phyloP scores from a whole-genome alignment of 2,888 invertebrate species.

The Lasius fuliginosus region DNA sequence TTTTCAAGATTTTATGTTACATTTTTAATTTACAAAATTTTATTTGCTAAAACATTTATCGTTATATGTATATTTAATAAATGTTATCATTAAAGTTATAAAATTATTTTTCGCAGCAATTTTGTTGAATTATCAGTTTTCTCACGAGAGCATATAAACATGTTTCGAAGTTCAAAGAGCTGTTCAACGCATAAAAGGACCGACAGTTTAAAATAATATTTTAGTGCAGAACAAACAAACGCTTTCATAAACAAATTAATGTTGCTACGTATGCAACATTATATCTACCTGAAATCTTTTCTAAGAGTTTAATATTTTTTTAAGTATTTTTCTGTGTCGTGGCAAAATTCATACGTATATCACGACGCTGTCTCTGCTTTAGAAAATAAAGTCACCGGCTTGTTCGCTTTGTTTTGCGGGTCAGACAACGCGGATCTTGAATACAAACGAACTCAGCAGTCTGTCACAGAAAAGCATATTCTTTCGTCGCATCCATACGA shows the following conservation, averaged over 20 bases:
- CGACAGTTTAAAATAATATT: slow-evolving; percentile 10
- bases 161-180: slow-evolving; percentile 24
- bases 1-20: neutral
- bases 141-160: neutral
- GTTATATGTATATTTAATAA: neutral
- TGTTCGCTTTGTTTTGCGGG: slow-evolving; percentile 41
- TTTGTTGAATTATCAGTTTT: neutral
- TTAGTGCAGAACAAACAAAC: neutral
- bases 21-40: neutral
- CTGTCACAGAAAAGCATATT: slow-evolving; percentile 19
- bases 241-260: slow-evolving; percentile 41
- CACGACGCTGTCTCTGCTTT: slow-evolving; percentile 17
- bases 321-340: slow-evolving; percentile 3
- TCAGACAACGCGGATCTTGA: slow-evolving; percentile 48
- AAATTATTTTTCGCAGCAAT: neutral
- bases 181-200: neutral
- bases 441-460: slow-evolving; percentile 48
- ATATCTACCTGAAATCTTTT: slow-evolving; percentile 38
- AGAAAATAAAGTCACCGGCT: slow-evolving; percentile 37
- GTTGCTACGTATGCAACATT: neutral
- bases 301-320: neutral
- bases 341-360: slow-evolving; percentile 9
- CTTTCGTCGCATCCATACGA: slow-evolving; percentile 17
- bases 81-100: neutral
- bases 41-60: neutral